Evolutionary conservation across 2,888 invertebrate species (phyloP), one percentile per base, ranked within the genome.

Genomic region (Brachyptera risi): DNA sequence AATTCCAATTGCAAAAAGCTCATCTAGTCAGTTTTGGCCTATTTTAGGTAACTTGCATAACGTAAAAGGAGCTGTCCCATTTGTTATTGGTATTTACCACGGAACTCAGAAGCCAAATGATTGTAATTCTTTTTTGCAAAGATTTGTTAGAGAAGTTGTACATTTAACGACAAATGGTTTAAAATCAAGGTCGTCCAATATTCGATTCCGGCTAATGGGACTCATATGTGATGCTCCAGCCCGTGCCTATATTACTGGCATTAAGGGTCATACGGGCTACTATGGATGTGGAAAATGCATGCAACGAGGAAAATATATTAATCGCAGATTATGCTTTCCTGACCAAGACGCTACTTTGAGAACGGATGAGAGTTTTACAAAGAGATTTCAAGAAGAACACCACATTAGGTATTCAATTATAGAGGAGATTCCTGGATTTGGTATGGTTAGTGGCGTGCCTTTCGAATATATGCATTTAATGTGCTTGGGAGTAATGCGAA

Each of bases 161-260:
- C 7, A 11, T 5, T 50, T 65, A 37, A 51, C 47, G n/a, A 4
- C 15, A 2, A 19, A 15, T 31, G 65, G 63, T 11, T 27, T 62
- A n/a, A 23, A 7, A 9, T 26, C 60, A 15, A 37, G 59, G 2
- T 27, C 31, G 15, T 17, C 40, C 13, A 21, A 15, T 1, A 60
- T 54, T 58, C 15, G 23, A 1, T 9, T 65, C 15, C 44, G 42
- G 5, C 40, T 66, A 2, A 35, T 51, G 44, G 23, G 47, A 23
- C 44, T 65, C 35, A 61, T 67, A 35, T 49, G 58, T 31, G 66
- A 66, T 62, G 65, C 65, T 35, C 65, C 65, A 2, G 65, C 67
- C 9, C 15, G 63, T 38, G 59, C 60, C 35, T 67, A 63, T 42
- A 27, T 66, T 9, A 58, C 61, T 44, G 35, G 60, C 21, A 44